A percentile compares a stretch with the other conserved stretches of the same genome.
phyloP scores from a whole-genome alignment of 1,140 invertebrate species.

The Pemphigus obesinymphae region DNA sequence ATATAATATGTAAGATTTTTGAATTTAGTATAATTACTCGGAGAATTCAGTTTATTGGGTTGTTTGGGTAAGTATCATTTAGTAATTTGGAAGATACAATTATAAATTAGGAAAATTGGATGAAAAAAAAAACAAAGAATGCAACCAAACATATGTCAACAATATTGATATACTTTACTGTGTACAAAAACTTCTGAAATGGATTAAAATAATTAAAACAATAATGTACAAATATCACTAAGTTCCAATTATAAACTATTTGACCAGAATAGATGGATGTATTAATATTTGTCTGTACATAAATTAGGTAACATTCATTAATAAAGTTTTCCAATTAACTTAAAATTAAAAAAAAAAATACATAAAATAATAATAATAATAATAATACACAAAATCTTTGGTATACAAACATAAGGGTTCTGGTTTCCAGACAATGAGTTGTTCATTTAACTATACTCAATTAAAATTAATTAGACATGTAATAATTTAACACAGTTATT shows the following conservation, averaged over 20 bases:
- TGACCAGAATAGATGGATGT: constrained; percentile 30
- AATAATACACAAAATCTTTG: constrained; percentile 38
- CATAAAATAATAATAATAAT: too few species aligned
- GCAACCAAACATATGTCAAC: constrained; percentile 7
- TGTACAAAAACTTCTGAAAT: constrained; percentile 22
- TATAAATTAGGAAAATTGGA: neutral
- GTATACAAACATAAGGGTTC: constrained; percentile 3
- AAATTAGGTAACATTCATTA: constrained; percentile 36
- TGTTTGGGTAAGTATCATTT: too few species aligned
- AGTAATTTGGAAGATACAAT: neutral
- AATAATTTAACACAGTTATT: neutral
- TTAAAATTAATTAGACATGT: neutral
- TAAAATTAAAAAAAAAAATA: neutral
- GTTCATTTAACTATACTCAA: neutral
- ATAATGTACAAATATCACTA: constrained; percentile 39
- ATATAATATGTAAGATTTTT: too few species aligned
- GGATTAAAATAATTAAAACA: constrained; percentile 26
- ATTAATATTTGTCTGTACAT: constrained; percentile 5
- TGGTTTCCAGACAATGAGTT: neutral
- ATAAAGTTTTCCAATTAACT: constrained; percentile 3
- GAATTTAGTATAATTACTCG: too few species aligned
- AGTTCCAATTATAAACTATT: constrained; percentile 29
- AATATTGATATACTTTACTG: constrained; percentile 35
- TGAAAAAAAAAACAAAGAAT: neutral
- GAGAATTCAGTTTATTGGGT: too few species aligned